Conservation (phyloP, 2,797 vertebrate species). For the Platyrinchus mystaceus region DNA sequence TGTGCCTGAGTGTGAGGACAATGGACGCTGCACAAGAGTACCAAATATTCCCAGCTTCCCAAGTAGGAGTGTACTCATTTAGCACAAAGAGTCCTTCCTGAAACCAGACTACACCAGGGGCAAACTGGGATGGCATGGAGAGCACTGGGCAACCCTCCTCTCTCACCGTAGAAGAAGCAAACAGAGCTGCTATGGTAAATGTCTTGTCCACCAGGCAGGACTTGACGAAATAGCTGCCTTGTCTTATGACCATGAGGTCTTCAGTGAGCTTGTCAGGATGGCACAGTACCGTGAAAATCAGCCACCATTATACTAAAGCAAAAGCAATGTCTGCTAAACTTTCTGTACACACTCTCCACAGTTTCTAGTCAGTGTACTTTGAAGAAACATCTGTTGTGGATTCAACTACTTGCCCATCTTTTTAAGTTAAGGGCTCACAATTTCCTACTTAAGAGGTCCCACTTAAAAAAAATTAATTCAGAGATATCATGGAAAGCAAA, state of each 20-base stretch:
- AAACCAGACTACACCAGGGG: background rate
- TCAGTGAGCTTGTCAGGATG: background rate
- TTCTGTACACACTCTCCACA: background rate
- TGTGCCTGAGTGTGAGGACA: background rate
- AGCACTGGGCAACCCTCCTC: background rate
- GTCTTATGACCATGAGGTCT: rapidly evolving
- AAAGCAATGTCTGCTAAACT: background rate
- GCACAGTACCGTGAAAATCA: background rate
- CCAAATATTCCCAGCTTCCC: background rate
- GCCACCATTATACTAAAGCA: background rate
- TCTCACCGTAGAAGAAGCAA: rapidly evolving
- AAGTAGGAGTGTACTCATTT: background rate
- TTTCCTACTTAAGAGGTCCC: background rate
- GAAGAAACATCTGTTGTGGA: background rate
- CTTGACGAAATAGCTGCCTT: background rate
- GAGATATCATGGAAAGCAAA: background rate
- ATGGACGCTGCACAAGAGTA: background rate
- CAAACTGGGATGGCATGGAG: background rate
- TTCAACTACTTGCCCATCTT: background rate
- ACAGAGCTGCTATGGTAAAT: background rate
- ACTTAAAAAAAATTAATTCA: background rate
- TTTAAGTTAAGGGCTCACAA: background rate
- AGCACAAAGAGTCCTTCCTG: background rate
- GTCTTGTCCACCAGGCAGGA: background rate
- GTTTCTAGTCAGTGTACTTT: background rate